phyloP scores from a whole-genome alignment of 1,140 invertebrate species.

The Zophobas morio region DNA sequence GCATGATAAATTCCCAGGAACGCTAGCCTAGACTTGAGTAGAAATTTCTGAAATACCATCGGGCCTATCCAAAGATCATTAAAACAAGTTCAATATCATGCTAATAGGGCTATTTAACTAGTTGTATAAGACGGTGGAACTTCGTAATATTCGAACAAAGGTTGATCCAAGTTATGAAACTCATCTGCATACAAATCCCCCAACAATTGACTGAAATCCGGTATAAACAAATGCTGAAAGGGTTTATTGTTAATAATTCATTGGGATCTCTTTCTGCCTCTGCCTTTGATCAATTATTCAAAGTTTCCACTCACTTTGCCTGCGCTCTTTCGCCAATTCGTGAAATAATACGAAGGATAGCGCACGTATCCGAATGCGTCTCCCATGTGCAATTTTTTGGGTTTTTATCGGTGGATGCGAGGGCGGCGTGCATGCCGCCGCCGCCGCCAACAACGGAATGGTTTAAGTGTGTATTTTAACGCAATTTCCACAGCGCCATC shows the following conservation, averaged over 20 bases:
- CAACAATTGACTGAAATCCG: constrained; percentile 43
- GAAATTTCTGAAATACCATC: no score
- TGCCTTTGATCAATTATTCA: constrained; percentile 55
- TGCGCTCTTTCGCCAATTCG: constrained; percentile 47
- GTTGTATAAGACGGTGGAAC: constrained; percentile 7
- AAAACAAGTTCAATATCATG: constrained; percentile 31
- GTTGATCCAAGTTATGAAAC: constrained; percentile 29
- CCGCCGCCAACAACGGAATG: neutral
- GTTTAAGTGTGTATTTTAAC: constrained; percentile 39
- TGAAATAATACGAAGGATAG: constrained; percentile 26
- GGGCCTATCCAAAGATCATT: constrained; percentile 9
- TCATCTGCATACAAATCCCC: constrained; percentile 40
- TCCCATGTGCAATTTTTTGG: constrained; percentile 35
- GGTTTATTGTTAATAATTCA: constrained; percentile 56
- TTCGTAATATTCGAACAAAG: constrained; percentile 14
- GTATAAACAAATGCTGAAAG: constrained; percentile 51
- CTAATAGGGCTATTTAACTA: constrained; percentile 33
- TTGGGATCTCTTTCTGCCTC: constrained; percentile 47
- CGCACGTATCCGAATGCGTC: constrained; percentile 42
- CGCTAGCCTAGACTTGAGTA: no score
- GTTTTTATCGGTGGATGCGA: constrained; percentile 9
- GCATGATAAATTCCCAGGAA: no score
- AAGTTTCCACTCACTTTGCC: constrained; percentile 46
- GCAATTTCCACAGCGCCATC: constrained; percentile 31
- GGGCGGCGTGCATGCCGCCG: neutral